phyloP scores from a whole-genome alignment of 2,797 vertebrate species.

The Muraenolepis orangiensis region DNA sequence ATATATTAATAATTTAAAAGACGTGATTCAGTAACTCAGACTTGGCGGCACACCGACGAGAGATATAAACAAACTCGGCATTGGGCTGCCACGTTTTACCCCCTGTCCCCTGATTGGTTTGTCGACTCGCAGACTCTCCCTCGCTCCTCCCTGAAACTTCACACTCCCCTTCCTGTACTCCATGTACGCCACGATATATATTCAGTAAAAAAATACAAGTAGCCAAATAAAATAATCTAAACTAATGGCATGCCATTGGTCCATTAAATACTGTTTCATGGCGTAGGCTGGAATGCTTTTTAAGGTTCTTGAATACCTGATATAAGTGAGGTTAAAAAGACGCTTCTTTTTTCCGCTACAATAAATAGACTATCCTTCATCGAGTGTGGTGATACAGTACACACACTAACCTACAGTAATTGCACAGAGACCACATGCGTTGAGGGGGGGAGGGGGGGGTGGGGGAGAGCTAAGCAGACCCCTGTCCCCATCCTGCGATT shows the following conservation, averaged over 20 bases:
- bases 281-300: conserved; percentile 74
- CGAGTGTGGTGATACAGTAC: conserved; percentile 75
- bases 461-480: neutral
- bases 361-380: conserved; percentile 77
- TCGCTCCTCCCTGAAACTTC: conserved; percentile 60
- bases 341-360: conserved; percentile 62
- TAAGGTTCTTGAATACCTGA: conserved; percentile 75
- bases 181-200: conserved; percentile 35
- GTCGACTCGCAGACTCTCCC: conserved; percentile 19
- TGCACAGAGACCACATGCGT: conserved; percentile 77
- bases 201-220: conserved; percentile 56
- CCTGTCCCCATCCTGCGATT: conserved; percentile 13
- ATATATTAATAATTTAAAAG: conserved; percentile 71
- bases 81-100: conserved; percentile 49
- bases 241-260: conserved; percentile 68
- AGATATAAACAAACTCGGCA: conserved; percentile 29
- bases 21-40: conserved; percentile 46
- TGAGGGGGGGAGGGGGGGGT: conserved; percentile 36
- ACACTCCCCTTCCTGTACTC: conserved; percentile 35
- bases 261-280: conserved; percentile 74
- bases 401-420: conserved; percentile 79
- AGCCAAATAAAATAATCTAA: conserved; percentile 35
- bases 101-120: conserved; percentile 45
- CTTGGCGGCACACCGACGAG: conserved; percentile 24
- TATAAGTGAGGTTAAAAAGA: conserved; percentile 65